phyloP scores from a whole-genome alignment of 2,113 vertebrate genomes.

The Dicerorhinus sumatrensis region DNA sequence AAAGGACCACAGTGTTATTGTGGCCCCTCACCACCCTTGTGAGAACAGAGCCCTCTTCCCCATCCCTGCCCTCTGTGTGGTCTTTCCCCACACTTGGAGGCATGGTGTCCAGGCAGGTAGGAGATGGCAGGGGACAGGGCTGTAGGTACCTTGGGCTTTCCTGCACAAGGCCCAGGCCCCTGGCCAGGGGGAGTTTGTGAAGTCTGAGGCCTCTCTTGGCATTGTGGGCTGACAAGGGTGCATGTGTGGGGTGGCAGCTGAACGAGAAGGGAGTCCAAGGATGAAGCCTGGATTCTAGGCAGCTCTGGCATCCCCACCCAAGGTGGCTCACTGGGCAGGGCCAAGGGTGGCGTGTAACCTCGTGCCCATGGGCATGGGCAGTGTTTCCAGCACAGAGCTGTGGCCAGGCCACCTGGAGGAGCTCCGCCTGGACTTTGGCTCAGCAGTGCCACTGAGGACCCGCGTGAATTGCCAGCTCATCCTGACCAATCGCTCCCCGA shows the following conservation, averaged over 20 bases:
- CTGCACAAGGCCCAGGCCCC: neutral
- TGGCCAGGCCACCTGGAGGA: neutral
- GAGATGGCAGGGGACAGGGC: neutral
- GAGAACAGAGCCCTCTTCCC: neutral
- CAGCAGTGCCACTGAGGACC: slow-evolving; percentile 84
- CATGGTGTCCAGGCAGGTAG: neutral
- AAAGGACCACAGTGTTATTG: neutral
- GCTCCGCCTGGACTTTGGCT: slow-evolving; percentile 92
- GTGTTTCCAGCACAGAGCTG: neutral
- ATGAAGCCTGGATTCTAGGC: neutral
- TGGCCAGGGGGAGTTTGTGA: too few species aligned
- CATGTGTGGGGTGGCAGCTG: neutral
- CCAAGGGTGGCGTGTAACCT: neutral
- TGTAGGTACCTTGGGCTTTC: neutral
- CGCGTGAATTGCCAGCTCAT: slow-evolving; percentile 86
- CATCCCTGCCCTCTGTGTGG: neutral
- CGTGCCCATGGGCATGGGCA: accelerated
- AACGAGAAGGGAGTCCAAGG: neutral
- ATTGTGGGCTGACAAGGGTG: accelerated
- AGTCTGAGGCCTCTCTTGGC: neutral
- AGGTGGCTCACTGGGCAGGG: neutral
- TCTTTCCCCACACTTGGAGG: too few species aligned
- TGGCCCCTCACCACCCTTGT: neutral
- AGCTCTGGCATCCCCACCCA: neutral
- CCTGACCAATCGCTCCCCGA: slow-evolving; percentile 91